Evolutionary conservation across 2,888 invertebrate species (phyloP), one percentile per base, ranked within the genome.

Genomic region (Acanthosepion lycidas): DNA sequence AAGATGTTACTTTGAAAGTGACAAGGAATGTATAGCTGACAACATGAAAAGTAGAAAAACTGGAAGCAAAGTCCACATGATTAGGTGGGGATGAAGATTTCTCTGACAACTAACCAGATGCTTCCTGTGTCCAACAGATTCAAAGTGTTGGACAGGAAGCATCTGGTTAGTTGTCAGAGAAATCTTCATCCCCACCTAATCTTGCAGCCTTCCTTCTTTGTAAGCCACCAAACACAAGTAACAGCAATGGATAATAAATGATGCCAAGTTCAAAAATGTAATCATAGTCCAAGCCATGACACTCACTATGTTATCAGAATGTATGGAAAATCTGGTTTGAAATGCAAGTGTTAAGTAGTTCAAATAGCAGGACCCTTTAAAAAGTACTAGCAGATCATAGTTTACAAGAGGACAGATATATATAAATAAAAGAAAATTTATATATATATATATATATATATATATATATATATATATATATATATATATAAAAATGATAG

Each of bases 281-380:
- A 78, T 15, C 78, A 12, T n/a, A 78, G 78, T n/a, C 33, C 78
- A 78, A 78, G 78, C 78, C 78, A 33, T 78, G 78, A 78, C 33
- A 78, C 78, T 78, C 78, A 78, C 78, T 78, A n/a, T n/a, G n/a
- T n/a, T n/a, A 78, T 78, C 78, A 78, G 78, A 78, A 78, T 78
- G 78, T 33, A 78, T 78, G 78, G 78, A 33, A 78, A 33, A 78
- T 12, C 78, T 78, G 78, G 78, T 78, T 78, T 33, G 78, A 78
- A 78, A 78, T 78, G n/a, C n/a, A 78, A n/a, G n/a, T 78, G 33
- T 78, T 33, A 78, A 78, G n/a, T n/a, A 78, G 78, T 78, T 78
- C 78, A 78, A 78, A n/a, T 33, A 78, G 15, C n/a, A 78, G n/a
- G 18, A 78, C 78, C 78, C 78, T 78, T 78, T 78, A 15, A 78